These are phyloP conservation scores for Mastomys coucha DNA, from an alignment of 2,113 vertebrate genomes.

Conservation along the genomic window DNA sequence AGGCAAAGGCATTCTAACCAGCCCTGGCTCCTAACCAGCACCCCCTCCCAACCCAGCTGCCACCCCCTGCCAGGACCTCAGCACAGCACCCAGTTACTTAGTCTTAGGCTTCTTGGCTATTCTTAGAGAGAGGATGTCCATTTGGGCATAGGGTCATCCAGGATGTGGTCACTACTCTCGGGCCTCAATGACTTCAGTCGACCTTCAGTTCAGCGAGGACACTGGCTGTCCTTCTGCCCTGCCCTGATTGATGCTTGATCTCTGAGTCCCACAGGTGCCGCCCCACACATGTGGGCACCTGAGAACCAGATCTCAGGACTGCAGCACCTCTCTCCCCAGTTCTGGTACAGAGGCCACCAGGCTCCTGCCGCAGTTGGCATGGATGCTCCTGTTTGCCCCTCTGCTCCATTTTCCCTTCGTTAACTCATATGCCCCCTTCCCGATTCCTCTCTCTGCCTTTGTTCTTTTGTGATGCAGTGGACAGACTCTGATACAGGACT, in stretches of 20 bases:
- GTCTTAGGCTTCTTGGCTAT: neutral
- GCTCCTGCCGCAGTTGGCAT: neutral
- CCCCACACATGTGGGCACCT: neutral
- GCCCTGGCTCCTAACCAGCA: neutral
- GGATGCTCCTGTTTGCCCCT: neutral
- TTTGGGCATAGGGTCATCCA: neutral
- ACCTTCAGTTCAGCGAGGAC: neutral
- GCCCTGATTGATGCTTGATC: neutral
- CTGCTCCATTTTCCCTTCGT: too few relatives aligned
- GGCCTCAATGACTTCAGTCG: fast-evolving
- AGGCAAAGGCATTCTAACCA: neutral
- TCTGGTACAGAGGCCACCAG: neutral
- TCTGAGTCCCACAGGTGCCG: too few relatives aligned
- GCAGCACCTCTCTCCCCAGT: too few relatives aligned
- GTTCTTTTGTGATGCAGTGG: fast-evolving
- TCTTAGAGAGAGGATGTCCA: neutral
- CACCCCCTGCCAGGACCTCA: neutral
- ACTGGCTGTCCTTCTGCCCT: neutral
- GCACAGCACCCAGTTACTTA: neutral
- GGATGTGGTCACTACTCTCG: too few relatives aligned
- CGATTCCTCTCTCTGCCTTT: neutral
- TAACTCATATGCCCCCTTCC: fast-evolving
- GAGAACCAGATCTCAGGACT: neutral
- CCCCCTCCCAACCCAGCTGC: too few relatives aligned
- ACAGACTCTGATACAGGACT: neutral